Percentiles rank a stretch among this genome's conserved stretches.
Evolutionary conservation across 2,888 invertebrate species (phyloP).

Genomic region (Oxycera nigricornis): DNA sequence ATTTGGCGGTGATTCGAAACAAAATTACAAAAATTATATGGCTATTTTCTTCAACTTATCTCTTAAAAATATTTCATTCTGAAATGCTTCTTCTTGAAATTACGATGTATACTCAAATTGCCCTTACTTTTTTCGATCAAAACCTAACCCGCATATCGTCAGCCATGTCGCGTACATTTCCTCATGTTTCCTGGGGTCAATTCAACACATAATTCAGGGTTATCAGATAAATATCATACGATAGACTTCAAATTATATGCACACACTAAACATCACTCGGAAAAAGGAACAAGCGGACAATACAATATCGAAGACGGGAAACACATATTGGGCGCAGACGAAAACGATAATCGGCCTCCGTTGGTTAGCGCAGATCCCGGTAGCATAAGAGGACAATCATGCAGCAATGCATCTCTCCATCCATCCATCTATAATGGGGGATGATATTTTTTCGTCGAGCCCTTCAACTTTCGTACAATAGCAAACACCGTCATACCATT

Average conservation of each 20-base stretch:
- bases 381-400: background rate
- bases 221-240: conserved; percentile 21
- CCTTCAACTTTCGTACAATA: background rate
- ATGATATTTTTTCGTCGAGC: background rate
- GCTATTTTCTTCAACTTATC: too few relatives aligned
- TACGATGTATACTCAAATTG: too few relatives aligned
- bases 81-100: too few relatives aligned
- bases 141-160: background rate
- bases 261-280: background rate
- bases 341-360: background rate
- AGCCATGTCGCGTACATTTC: background rate
- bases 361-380: background rate
- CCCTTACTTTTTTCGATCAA: too few relatives aligned
- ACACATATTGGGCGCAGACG: too few relatives aligned
- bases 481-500: background rate
- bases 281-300: background rate
- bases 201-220: conserved; percentile 2
- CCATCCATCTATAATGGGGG: background rate
- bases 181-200: background rate
- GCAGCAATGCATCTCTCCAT: background rate
- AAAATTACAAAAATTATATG: too few relatives aligned
- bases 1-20: too few relatives aligned
- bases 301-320: background rate
- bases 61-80: too few relatives aligned
- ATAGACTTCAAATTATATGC: conserved; percentile 26